Base-by-base conservation (phyloP, 1,140 invertebrate species). In the Aricia agestis region DNA sequence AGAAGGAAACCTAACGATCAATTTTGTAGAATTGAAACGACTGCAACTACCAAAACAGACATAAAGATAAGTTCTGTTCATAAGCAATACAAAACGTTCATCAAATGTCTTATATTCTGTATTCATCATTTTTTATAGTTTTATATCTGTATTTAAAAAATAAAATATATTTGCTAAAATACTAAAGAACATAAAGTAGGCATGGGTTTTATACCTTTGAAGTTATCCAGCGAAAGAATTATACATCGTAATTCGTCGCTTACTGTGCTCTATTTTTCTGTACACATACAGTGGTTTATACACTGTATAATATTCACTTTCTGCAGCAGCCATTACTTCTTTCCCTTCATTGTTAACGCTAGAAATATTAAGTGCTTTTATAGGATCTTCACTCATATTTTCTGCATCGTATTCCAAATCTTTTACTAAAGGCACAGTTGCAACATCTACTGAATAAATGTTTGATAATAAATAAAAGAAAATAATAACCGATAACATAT, bases 221-320 rank as follows among this genome's bases (percentile, higher is more conserved):
- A 52, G 13, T 70, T 87, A 90, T 72, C 87, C 87, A 66, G 82
- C 84, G 78, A 90, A 90, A 19, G 87, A 81, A 68, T 90, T 90
- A 61, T 81, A 90, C 86, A 90, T 87, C 18, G 78, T 87, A 17
- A 90, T 87, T 72, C 83, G 80, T 42, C 83, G 72, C 77, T 85
- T 90, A 52, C 79, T 87, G 41, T 90, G 87, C 68, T 84, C 80
- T 36, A 88, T 85, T 68, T 72, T 84, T 80, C 84, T 84, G 18
- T 90, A 89, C 5, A 84, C 82, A 69, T 82, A 87, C 4, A 87
- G 72, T 0, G 87, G 87, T 67, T 80, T 75, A 77, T 86, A 90
- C 0, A 81, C 82, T 52, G 45, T 52, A 66, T 82, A 82, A 52
- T 83, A 82, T 66, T 72, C 81, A 69, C 81, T 84, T 61, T 76